These are phyloP conservation scores for Ornithoptera alexandrae DNA, from an alignment of 2,888 invertebrate species.

Conservation along the genomic window DNA sequence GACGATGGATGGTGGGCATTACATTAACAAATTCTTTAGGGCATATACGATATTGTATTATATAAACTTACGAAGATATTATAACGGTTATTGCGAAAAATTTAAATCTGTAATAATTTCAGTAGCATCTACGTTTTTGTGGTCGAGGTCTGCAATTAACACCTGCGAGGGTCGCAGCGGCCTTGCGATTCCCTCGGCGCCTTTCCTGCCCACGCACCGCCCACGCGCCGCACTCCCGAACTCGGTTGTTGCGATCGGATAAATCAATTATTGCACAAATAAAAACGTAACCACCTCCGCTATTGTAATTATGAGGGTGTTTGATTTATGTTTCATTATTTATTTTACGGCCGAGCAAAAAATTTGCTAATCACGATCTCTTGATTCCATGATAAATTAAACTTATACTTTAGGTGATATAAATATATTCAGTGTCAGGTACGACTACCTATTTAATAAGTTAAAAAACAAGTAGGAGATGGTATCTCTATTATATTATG, in stretches of 20 bases:
- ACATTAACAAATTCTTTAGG: no score
- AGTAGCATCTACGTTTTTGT: conserved; percentile 33
- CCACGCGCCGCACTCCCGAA: conserved; percentile 40
- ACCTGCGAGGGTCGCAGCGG: conserved; percentile 52
- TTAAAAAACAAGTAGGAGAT: no score
- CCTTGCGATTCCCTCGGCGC: conserved; percentile 45
- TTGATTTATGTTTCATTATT: conserved; percentile 57
- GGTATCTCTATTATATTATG: no score
- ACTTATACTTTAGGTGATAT: no score
- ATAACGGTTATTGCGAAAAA: no score
- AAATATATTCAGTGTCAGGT: no score
- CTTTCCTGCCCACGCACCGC: conserved; percentile 51
- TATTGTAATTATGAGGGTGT: conserved; percentile 56
- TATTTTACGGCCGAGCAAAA: conserved; percentile 39
- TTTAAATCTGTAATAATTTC: conserved; percentile 4
- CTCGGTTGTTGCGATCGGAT: conserved; percentile 40
- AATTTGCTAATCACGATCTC: conserved; percentile 11
- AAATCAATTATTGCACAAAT: conserved; percentile 52
- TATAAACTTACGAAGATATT: not conserved
- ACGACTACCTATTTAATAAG: no score
- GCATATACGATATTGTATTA: no score
- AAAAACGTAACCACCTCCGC: conserved; percentile 39
- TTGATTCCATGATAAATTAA: conserved; percentile 22
- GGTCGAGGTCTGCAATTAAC: conserved; percentile 52
- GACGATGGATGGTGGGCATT: no score